Base-by-base conservation (phyloP, 2,888 invertebrate genomes). In the Furcula furcula region DNA sequence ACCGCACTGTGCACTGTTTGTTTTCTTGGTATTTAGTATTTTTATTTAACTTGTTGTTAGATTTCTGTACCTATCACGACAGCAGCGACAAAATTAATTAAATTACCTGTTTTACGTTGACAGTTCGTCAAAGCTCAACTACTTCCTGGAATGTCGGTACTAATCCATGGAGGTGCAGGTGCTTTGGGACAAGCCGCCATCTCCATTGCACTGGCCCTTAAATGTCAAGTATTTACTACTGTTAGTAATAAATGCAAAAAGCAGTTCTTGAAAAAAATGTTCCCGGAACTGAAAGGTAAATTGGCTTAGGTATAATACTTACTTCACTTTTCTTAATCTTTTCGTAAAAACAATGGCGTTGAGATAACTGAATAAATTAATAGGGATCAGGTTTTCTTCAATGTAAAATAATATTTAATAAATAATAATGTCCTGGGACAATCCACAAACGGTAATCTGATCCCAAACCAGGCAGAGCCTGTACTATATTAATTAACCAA, bases 101-200 rank as follows among this genome's bases (percentile, higher is more conserved):
- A 10, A 12, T n/a, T 2, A 2, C 12, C 22, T 7, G 4, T 25
- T 21, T 15, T 34, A 7, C 7, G 7, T 6, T 20, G 25, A 11
- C 4, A 39, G 39, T 11, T 7, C 6, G 20, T 39, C 1, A 34
- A 29, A 14, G 12, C 15, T 5, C 2, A 4, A 2, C 13, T 40
- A 0, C 4, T 3, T 3, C 22, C 29, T 0, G 41, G 30, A 1
- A 30, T 10, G 21, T 20, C 0, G 2, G 29, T 79, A 0, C 41
- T 81, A 0, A 63, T 85, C 0, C 78, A 80, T 22, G 77, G 79
- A 1, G 83, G 74, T 0, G 45, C 76, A 0, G 82, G 82, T 0
- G 81, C 76, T 0, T 31, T 83, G 2, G 83, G 81, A 0, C 83
- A 83, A 44, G 83, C 84, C 0, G 40, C 60, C 0, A 76, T 82